Evolutionary conservation across 2,113 vertebrate genomes (phyloP).

Genomic region (Cavia aperea): DNA sequence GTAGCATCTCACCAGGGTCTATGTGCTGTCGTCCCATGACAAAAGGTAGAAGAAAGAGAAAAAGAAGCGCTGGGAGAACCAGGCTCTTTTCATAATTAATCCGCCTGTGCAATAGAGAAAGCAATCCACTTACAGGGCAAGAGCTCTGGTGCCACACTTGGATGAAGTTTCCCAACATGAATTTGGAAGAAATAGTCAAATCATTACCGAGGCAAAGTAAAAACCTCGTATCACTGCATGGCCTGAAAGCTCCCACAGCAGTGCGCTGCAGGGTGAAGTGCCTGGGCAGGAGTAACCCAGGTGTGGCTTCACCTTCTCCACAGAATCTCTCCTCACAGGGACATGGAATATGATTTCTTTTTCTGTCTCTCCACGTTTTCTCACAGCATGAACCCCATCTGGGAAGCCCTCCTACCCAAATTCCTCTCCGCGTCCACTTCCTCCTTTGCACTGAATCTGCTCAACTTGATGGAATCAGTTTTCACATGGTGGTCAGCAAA

Average conservation of each 20-base stretch:
- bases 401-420: background rate
- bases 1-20: background rate
- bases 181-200: background rate
- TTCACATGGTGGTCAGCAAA: background rate
- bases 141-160: background rate
- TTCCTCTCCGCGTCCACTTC: background rate
- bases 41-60: background rate
- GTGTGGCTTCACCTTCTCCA: background rate
- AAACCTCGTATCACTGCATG: background rate
- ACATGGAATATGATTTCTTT: background rate
- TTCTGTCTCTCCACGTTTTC: background rate
- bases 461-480: background rate
- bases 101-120: background rate
- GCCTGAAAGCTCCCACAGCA: background rate
- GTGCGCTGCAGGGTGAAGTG: rapidly evolving
- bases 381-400: background rate
- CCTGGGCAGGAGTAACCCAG: background rate
- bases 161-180: background rate
- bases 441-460: background rate
- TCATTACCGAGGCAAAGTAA: background rate
- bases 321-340: background rate
- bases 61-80: background rate
- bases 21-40: background rate
- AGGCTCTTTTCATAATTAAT: background rate
- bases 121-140: background rate